Evolutionary conservation across 2,888 invertebrate species (phyloP), one percentile per base, ranked within the genome.

Genomic region (Selenia dentaria): DNA sequence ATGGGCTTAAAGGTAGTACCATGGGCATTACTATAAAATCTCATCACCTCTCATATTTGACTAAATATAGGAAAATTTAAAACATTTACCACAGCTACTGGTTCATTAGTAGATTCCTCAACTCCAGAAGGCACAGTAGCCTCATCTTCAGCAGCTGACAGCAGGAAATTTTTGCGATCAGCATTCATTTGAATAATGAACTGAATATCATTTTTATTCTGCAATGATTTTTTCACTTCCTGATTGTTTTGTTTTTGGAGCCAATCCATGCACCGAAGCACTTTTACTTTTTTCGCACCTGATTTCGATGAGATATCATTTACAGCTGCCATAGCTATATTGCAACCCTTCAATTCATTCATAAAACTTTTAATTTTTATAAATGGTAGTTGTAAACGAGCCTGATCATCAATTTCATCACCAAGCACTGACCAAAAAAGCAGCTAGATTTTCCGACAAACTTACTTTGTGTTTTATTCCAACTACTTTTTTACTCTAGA

Each of bases 161-260:
- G 29, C 29, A 83, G 58, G 54, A 84, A 83, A 32, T 82, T 84
- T 52, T 83, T 83, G 14, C 85, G 68, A 31, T 79, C 80, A 0
- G 83, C 79, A 43, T 86, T 84, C 6, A 78, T 82, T 57, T 83
- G 79, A 16, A 83, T 81, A 26, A 83, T 84, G 59, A 85, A 88
- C 57, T 87, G 80, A 51, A 86, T 83, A 59, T 89, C 86, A 54
- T 87, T 84, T 52, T 82, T 76, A 55, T 85, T 86, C 40, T 78
- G 80, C 0, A 79, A 70, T 24, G 77, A 60, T 45, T 81, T 83
- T 42, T 80, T 80, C 0, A 79, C 69, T 43, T 73, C 72, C 38
- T 74, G 66, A 43, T 72, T 78, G 43, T 86, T 84, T 52, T 90
- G 90, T 51, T 79, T 77, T 47, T 83, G 75, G 11, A 90, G 67